Evolutionary conservation across 2,888 invertebrate species (phyloP).

Genomic region (Ethmia dodecea): DNA sequence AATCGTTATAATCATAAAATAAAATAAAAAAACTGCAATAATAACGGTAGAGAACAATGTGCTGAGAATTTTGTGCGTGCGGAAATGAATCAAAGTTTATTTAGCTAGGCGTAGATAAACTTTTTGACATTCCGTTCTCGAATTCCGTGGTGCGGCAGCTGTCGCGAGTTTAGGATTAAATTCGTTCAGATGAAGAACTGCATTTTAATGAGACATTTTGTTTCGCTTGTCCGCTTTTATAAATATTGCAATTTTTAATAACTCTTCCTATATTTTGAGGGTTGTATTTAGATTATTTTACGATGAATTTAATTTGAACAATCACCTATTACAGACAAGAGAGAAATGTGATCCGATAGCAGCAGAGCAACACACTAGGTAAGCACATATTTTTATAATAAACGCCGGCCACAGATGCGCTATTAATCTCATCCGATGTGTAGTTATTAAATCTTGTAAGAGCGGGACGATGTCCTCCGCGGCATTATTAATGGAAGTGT

Average conservation of each 20-base stretch:
- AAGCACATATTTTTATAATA: constrained; percentile 60
- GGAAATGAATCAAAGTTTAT: constrained; percentile 63
- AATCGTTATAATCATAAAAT: constrained; percentile 74
- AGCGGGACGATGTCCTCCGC: constrained; percentile 61
- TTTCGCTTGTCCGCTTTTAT: constrained; percentile 48
- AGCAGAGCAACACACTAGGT: constrained; percentile 29
- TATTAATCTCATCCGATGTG: constrained; percentile 64
- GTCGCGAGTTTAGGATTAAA: constrained; percentile 58
- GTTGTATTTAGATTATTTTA: constrained; percentile 54
- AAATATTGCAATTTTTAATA: constrained; percentile 37
- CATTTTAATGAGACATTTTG: constrained; percentile 63
- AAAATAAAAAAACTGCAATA: constrained; percentile 70
- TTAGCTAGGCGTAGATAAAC: constrained; percentile 60
- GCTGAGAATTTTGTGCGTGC: constrained; percentile 47
- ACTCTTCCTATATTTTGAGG: constrained; percentile 22
- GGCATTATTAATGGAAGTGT: constrained; percentile 75
- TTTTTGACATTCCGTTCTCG: constrained; percentile 53
- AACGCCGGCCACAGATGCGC: constrained; percentile 59
- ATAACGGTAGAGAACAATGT: constrained; percentile 67
- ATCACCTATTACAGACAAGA: constrained; percentile 43
- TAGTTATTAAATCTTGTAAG: constrained; percentile 69
- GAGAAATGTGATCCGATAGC: constrained; percentile 26
- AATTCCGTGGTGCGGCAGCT: constrained; percentile 49
- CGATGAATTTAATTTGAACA: constrained; percentile 55
- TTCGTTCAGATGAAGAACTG: constrained; percentile 54